phyloP scores from a whole-genome alignment of 2,888 invertebrate species.

The Cosmopolites sordidus region DNA sequence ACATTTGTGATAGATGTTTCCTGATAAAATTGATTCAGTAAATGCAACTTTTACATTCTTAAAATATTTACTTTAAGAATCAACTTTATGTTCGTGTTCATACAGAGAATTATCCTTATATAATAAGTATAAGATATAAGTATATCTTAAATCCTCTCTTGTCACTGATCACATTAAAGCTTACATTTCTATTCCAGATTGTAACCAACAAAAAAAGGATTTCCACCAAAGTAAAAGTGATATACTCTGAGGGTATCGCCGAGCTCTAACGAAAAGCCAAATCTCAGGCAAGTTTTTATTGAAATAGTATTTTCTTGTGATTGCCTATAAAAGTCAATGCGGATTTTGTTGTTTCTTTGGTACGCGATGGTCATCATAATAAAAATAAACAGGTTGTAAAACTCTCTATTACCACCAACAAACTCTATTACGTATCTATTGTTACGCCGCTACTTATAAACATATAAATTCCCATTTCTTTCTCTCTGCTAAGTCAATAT shows the following conservation, averaged over 20 bases:
- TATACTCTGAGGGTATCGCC: constrained; percentile 15
- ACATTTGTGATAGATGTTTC: too few relatives aligned
- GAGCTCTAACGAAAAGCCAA: constrained; percentile 14
- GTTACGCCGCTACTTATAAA: background rate
- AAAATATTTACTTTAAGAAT: too few relatives aligned
- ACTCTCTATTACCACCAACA: constrained; percentile 17
- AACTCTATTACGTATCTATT: constrained; percentile 18
- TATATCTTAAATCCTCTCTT: too few relatives aligned
- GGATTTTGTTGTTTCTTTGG: constrained; percentile 19
- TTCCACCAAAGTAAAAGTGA: constrained; percentile 13
- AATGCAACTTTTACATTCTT: too few relatives aligned
- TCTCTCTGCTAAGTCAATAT: too few relatives aligned
- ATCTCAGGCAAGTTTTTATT: constrained; percentile 22
- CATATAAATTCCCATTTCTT: background rate
- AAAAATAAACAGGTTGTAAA: constrained; percentile 24
- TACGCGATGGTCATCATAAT: constrained; percentile 19
- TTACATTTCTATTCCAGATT: background rate
- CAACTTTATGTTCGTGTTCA: too few relatives aligned
- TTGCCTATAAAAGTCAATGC: constrained; percentile 24
- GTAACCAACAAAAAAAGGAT: constrained; percentile 6
- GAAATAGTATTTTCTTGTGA: constrained; percentile 22
- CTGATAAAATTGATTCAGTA: too few relatives aligned
- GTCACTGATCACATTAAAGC: background rate
- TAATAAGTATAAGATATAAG: too few relatives aligned
- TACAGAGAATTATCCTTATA: too few relatives aligned